phyloP scores from a whole-genome alignment of 2,797 vertebrate genomes.

The Phrynocephalus guinanensis region DNA sequence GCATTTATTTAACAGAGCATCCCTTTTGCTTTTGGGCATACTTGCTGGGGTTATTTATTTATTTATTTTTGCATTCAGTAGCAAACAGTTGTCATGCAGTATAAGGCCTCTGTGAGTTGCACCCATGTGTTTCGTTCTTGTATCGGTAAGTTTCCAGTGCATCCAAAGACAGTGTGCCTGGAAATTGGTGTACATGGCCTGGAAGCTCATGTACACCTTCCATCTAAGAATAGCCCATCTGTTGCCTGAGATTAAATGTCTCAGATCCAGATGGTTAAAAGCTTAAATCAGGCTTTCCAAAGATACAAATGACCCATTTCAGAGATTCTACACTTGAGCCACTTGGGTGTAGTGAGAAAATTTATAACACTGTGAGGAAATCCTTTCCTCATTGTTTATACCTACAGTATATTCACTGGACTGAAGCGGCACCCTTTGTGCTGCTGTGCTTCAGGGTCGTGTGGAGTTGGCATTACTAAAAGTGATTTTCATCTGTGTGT shows the following conservation, averaged over 20 bases:
- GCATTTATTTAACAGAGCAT: neutral
- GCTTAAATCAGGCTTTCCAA: conserved; percentile 50
- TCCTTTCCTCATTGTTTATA: neutral
- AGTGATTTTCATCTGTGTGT: conserved; percentile 20
- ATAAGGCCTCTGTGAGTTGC: too few species aligned
- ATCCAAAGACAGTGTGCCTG: neutral
- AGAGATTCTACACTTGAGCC: conserved; percentile 20
- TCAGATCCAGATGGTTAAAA: conserved; percentile 54
- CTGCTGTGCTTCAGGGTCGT: neutral
- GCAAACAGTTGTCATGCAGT: neutral
- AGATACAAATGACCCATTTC: conserved; percentile 59
- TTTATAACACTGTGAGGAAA: neutral
- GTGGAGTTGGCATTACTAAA: conserved; percentile 15
- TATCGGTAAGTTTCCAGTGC: neutral
- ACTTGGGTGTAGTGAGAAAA: neutral
- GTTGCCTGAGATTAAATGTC: conserved; percentile 36
- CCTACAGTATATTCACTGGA: conserved; percentile 16
- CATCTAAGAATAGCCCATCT: conserved; percentile 36
- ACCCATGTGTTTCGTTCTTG: too few species aligned
- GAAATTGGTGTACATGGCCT: neutral
- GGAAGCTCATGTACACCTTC: neutral
- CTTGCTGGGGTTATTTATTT: neutral
- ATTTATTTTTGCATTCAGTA: neutral
- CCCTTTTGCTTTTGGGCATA: neutral
- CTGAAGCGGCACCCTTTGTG: neutral